Conservation (phyloP, 2,113 vertebrate species). For the Toxotes chatareus region DNA sequence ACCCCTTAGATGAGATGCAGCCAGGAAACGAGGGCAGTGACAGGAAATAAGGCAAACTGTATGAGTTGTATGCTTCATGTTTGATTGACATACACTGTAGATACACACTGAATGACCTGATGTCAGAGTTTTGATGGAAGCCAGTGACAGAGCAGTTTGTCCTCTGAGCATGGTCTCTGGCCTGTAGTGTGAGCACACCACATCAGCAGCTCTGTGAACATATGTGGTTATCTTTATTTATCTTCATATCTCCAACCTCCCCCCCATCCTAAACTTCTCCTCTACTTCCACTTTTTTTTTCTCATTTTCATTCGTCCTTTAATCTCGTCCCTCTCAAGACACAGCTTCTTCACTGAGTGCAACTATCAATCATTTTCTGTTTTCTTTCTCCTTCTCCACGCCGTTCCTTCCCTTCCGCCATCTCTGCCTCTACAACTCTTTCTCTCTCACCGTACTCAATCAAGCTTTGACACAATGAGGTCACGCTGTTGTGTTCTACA, state of each 20-base stretch:
- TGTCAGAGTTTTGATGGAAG: too few relatives aligned
- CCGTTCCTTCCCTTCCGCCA: background rate
- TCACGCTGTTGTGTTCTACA: conserved; percentile 6
- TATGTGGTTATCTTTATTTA: background rate
- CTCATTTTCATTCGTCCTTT: background rate
- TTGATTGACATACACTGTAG: background rate
- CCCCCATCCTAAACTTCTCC: background rate
- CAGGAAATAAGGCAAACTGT: too few relatives aligned
- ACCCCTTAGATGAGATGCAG: too few relatives aligned
- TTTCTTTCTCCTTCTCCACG: background rate
- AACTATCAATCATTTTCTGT: conserved; percentile 2
- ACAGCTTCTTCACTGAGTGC: background rate
- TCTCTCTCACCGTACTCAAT: conserved; percentile 28
- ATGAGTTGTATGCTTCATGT: too few relatives aligned
- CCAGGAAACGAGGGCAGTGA: too few relatives aligned
- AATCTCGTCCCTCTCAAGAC: background rate
- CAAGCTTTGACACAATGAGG: conserved; percentile 43
- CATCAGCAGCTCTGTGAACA: background rate
- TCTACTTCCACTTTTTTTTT: background rate
- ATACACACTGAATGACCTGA: background rate
- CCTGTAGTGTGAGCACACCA: too few relatives aligned
- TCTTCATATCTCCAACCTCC: too few relatives aligned
- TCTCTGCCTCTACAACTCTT: conserved; percentile 1
- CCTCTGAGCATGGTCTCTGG: too few relatives aligned
- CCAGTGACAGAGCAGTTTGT: too few relatives aligned